Conservation (phyloP, 2,888 invertebrate genomes). For the Mythimna ferrago region DNA sequence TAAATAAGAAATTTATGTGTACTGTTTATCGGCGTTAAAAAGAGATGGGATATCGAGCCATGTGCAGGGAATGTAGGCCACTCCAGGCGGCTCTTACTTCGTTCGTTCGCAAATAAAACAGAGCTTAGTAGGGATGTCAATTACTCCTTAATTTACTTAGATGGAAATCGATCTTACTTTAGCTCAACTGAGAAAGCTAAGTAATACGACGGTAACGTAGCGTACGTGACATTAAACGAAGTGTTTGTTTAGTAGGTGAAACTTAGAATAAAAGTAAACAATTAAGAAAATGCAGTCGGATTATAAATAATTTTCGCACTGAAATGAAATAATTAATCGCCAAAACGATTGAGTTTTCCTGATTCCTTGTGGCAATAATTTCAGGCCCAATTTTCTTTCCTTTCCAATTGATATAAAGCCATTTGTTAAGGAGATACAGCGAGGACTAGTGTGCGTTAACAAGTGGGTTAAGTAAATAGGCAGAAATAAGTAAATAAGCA, state of each 20-base stretch:
- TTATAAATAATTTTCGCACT: neutral
- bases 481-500: slow-evolving; percentile 84
- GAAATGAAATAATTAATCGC: neutral
- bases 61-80: slow-evolving; percentile 64
- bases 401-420: slow-evolving; percentile 48
- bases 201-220: too few species aligned
- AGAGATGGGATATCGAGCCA: slow-evolving; percentile 66
- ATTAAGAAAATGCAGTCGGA: neutral
- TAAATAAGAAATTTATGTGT: slow-evolving; percentile 86
- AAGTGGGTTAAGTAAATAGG: slow-evolving; percentile 68
- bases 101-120: slow-evolving; percentile 20
- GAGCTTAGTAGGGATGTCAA: slow-evolving; percentile 16
- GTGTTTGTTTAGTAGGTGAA: neutral
- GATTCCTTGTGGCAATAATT: neutral
- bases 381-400: slow-evolving; percentile 16
- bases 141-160: slow-evolving; percentile 2
- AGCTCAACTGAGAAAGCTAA: too few species aligned
- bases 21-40: slow-evolving; percentile 74
- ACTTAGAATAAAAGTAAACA: neutral
- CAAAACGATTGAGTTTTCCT: neutral
- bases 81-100: slow-evolving; percentile 19
- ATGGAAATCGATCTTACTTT: neutral
- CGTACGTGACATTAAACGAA: too few species aligned
- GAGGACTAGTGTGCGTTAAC: slow-evolving; percentile 55
- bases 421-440: slow-evolving; percentile 50